Conservation (phyloP, 2,888 invertebrate genomes). For the Meganola albula region DNA sequence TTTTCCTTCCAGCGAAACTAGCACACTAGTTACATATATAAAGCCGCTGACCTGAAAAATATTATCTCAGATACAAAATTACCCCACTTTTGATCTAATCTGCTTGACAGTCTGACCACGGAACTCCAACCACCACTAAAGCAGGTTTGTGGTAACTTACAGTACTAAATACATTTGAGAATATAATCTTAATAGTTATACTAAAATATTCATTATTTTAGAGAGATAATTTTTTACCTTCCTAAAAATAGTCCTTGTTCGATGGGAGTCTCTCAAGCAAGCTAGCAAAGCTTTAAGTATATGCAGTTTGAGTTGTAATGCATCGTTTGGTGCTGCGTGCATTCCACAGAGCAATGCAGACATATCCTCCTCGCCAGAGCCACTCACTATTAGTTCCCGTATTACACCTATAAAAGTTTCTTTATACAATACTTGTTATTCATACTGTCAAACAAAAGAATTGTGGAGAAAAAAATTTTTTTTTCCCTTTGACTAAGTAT, state of each 20-base stretch:
- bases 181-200: too few relatives aligned
- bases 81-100: too few relatives aligned
- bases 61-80: too few relatives aligned
- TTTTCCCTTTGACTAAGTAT: too few relatives aligned
- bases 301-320: constrained; percentile 91
- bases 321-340: constrained; percentile 91
- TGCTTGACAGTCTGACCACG: too few relatives aligned
- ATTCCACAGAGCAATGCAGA: constrained; percentile 92
- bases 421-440: not conserved
- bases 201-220: too few relatives aligned
- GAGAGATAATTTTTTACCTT: too few relatives aligned
- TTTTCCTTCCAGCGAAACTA: constrained; percentile 93
- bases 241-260: constrained; percentile 96
- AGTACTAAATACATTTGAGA: too few relatives aligned
- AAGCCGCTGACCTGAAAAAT: constrained; percentile 92
- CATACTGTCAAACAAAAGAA: not conserved
- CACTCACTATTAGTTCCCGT: constrained; percentile 91
- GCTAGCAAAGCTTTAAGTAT: constrained; percentile 92
- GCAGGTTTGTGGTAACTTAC: too few relatives aligned
- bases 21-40: constrained; percentile 96
- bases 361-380: constrained; percentile 98
- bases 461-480: too few relatives aligned
- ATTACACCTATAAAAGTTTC: constrained; percentile 89
- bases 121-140: too few relatives aligned
- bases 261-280: constrained; percentile 96